These are phyloP conservation scores for Dipodomys spectabilis DNA, from an alignment of 2,113 vertebrate genomes.

Conservation along the genomic window DNA sequence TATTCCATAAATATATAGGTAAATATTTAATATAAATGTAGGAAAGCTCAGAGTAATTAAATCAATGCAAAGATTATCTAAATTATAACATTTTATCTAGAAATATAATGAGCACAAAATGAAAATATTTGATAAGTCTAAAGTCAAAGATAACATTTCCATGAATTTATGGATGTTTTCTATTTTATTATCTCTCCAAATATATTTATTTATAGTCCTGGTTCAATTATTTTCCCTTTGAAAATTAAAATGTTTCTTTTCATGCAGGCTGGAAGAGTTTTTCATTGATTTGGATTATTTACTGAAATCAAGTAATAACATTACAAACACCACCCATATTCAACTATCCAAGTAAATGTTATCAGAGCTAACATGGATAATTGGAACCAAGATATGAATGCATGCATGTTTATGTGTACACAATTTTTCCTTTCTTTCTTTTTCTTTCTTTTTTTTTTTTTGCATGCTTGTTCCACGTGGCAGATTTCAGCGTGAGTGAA, in stretches of 20 bases:
- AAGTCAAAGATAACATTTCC: background rate
- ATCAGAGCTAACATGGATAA: background rate
- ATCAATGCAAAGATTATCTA: background rate
- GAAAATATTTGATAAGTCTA: background rate
- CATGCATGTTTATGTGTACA: background rate
- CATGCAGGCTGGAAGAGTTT: background rate
- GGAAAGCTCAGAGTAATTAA: slow-evolving; percentile 1
- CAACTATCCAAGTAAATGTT: background rate
- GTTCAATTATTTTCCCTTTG: background rate
- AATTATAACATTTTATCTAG: background rate
- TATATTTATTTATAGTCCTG: slow-evolving; percentile 35
- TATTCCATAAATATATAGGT: background rate
- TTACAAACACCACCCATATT: background rate
- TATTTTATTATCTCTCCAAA: background rate
- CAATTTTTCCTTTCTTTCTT: background rate
- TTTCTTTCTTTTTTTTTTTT: background rate
- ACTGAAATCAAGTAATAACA: background rate
- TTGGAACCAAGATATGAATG: background rate
- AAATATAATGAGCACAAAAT: background rate
- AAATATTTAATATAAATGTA: slow-evolving; percentile 48
- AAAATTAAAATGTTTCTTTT: background rate
- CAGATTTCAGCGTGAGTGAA: background rate
- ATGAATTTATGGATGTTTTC: background rate
- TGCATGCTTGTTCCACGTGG: slow-evolving; percentile 7
- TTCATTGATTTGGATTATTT: slow-evolving; percentile 6